Evolutionary conservation across 2,888 invertebrate species (phyloP).

Genomic region (Fissipunctia ypsillon): DNA sequence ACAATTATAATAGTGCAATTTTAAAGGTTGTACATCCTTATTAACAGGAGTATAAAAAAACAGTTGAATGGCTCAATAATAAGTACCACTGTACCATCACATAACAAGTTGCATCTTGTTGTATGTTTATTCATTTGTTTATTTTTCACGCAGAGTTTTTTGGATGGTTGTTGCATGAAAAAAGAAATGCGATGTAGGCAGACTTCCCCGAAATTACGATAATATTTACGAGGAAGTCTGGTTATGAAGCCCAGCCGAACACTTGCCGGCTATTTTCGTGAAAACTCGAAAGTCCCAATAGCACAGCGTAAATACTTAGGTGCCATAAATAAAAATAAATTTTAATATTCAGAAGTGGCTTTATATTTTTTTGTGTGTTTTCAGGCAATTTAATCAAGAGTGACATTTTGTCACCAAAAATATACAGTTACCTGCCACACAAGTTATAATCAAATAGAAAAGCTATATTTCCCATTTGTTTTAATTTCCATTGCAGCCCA

Average conservation of each 20-base stretch:
- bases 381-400: not conserved
- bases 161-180: not conserved
- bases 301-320: not conserved
- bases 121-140: constrained; percentile 36
- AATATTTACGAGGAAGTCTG: not conserved
- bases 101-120: constrained; percentile 29
- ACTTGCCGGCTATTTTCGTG: not conserved
- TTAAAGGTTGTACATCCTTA: not conserved
- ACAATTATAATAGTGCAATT: not conserved
- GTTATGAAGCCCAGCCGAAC: not conserved
- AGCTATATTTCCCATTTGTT: too few species aligned
- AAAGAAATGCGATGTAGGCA: not conserved
- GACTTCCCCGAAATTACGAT: not conserved
- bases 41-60: constrained; percentile 2
- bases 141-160: not conserved
- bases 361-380: not conserved
- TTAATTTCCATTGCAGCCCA: too few species aligned
- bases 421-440: not conserved
- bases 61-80: constrained; percentile 30
- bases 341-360: too few species aligned
- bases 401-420: not conserved
- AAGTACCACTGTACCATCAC: not conserved
- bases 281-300: not conserved
- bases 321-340: not conserved
- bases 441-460: not conserved